phyloP scores from a whole-genome alignment of 2,888 invertebrate species.

The Julus scanicus region DNA sequence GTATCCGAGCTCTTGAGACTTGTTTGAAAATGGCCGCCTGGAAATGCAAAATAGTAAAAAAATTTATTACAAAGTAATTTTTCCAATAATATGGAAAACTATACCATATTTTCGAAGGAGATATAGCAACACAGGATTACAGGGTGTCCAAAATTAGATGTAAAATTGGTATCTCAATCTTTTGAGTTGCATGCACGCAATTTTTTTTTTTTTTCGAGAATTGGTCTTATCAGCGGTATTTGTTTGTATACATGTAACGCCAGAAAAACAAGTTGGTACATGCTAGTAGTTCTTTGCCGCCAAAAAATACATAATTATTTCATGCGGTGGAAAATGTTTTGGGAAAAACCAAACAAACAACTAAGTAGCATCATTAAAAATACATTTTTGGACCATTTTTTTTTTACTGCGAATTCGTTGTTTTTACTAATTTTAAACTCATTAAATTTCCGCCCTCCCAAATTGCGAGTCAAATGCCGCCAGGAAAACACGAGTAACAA shows the following conservation, averaged over 20 bases:
- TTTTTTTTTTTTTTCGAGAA: too few relatives aligned
- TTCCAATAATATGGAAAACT: too few relatives aligned
- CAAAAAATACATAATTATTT: constrained; percentile 28
- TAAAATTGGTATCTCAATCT: too few relatives aligned
- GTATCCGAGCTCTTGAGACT: background rate
- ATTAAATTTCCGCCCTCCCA: constrained; percentile 38
- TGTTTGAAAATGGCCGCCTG: background rate
- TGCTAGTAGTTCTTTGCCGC: constrained; percentile 11
- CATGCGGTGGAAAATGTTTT: constrained; percentile 23
- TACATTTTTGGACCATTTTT: background rate
- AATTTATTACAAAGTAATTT: too few relatives aligned
- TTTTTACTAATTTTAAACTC: constrained; percentile 42
- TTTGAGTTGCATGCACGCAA: too few relatives aligned
- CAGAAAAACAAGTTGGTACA: background rate
- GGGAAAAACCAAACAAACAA: background rate
- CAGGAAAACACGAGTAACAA: background rate
- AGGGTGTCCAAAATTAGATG: too few relatives aligned
- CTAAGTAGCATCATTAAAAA: constrained; percentile 36
- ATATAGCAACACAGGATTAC: too few relatives aligned
- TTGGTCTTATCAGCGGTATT: background rate
- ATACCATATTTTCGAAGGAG: too few relatives aligned
- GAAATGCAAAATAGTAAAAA: background rate
- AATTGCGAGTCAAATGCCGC: constrained; percentile 16
- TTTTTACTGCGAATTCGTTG: background rate
- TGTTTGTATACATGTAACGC: background rate